Evolutionary conservation across 2,797 vertebrate genomes (phyloP), one percentile per base, ranked within the genome.

Genomic region (Manis javanica): DNA sequence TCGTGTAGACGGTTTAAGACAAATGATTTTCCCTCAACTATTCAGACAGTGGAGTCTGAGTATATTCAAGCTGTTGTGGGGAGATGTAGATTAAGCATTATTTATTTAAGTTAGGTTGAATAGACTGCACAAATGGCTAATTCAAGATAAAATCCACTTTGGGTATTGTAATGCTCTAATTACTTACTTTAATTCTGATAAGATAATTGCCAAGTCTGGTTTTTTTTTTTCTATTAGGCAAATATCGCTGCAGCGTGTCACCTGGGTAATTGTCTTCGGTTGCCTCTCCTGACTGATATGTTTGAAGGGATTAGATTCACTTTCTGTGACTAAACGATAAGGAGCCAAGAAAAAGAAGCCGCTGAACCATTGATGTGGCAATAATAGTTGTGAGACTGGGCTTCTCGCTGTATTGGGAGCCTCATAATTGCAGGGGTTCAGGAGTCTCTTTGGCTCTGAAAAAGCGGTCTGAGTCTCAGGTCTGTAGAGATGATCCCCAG

Each of bases 131-230:
- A 94, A 77, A 53, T 75, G 74, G 51, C n/a, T 85, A 57, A 68
- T 85, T 78, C 12, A 59, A 77, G 63, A 81, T 77, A 78, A 95
- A 90, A 77, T 87, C 42, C n/a, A 61, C 66, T 71, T 91, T 68
- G 31, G 31, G 26, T 77, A 59, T 86, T 81, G 68, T 55, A 81
- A 61, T 66, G 26, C 16, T 26, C 82, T 63, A 5, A 75, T 81
- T 72, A 77, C 29, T 81, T 55, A 68, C 21, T 94, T 91, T 69
- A 53, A 64, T 87, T 81, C 81, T 94, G 14, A 64, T 42, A 49
- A 94, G 83, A 74, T 83, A 63, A 95, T 85, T 26, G 12, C 31
- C 23, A 79, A 79, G 10, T n/a, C 57, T 39, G 5, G 34, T 34
- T 24, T 39, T 89, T 3, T 89, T 3, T 71, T 75, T 91, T 71